Evolutionary conservation across 2,113 vertebrate genomes (phyloP).

Genomic region (Acanthisitta chloris): DNA sequence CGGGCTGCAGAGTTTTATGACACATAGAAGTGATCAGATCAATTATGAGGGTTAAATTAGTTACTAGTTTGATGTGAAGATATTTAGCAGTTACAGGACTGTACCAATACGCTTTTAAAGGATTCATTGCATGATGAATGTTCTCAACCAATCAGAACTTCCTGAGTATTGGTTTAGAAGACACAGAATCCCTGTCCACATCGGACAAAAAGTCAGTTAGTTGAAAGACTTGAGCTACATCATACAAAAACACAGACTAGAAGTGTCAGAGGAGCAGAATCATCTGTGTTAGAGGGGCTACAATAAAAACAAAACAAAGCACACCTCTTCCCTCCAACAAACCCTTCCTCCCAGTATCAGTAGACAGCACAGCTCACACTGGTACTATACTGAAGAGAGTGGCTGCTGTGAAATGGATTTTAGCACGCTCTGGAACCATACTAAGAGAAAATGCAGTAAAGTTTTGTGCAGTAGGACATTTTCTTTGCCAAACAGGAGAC

Average conservation of each 20-base stretch:
- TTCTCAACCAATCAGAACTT: not conserved
- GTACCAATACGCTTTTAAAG: not conserved
- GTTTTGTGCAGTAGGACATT: not conserved
- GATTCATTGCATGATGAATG: not conserved
- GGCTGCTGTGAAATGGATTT: not conserved
- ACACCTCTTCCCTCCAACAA: not conserved
- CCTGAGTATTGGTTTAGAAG: not conserved
- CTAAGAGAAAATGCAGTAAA: not conserved
- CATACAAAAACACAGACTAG: not conserved
- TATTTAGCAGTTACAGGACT: not conserved
- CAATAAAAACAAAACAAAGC: not conserved
- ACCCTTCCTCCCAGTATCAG: not conserved
- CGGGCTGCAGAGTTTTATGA: not conserved
- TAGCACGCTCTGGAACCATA: not conserved
- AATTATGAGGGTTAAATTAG: conserved; percentile 14
- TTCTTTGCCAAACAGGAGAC: not conserved
- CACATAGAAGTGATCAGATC: not conserved
- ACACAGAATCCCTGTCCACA: not conserved
- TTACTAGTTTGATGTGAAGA: not conserved
- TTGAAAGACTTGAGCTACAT: not conserved
- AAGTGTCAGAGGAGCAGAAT: not conserved
- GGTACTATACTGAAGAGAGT: not conserved
- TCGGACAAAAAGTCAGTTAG: not conserved
- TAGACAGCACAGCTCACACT: not conserved
- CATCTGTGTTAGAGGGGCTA: not conserved